phyloP scores from a whole-genome alignment of 2,113 vertebrate species.

The Fulmarus glacialis region DNA sequence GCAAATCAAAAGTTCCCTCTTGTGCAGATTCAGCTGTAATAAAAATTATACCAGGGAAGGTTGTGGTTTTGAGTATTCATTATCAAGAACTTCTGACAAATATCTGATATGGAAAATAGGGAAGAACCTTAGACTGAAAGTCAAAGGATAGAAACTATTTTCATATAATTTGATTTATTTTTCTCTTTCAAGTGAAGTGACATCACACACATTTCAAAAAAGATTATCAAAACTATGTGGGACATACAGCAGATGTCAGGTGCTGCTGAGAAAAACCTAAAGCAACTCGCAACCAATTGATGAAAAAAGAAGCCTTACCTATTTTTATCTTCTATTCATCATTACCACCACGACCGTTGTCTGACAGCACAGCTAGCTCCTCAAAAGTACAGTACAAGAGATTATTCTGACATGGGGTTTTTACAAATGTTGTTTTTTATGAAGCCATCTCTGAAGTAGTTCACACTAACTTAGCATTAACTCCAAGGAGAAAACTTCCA shows the following conservation, averaged over 20 bases:
- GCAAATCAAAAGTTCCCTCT: not conserved
- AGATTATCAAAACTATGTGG: not conserved
- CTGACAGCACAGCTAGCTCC: not conserved
- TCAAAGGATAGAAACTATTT: not conserved
- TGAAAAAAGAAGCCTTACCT: not conserved
- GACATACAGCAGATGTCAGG: not conserved
- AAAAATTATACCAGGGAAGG: not conserved
- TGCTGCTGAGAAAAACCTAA: not conserved
- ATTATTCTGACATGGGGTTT: not conserved
- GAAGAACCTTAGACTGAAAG: not conserved
- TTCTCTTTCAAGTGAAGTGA: not conserved
- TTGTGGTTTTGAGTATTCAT: not conserved
- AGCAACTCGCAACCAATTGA: not conserved
- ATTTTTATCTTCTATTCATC: not conserved
- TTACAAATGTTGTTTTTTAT: not conserved
- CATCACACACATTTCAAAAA: not conserved
- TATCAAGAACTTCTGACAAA: not conserved
- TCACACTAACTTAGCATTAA: not conserved
- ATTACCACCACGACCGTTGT: not conserved
- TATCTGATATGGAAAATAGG: not conserved
- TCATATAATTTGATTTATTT: not conserved
- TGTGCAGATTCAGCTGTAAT: not conserved
- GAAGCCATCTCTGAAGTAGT: not conserved
- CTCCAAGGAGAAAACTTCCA: not conserved
- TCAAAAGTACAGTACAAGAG: not conserved